These are phyloP conservation scores for Cephalopterus ornatus DNA, from an alignment of 2,113 vertebrate species.

Conservation along the genomic window DNA sequence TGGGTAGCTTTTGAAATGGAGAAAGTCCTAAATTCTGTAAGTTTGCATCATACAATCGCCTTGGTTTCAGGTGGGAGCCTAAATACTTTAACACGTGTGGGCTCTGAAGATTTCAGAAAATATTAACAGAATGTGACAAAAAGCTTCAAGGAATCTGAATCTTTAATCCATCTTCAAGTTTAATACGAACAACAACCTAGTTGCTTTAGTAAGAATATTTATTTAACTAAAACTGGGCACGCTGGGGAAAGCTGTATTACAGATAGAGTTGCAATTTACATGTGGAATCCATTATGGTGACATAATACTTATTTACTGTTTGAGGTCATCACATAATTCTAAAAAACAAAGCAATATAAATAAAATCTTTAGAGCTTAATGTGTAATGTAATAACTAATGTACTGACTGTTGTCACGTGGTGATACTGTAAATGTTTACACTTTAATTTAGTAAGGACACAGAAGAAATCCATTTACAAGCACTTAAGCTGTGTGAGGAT, in stretches of 20 bases:
- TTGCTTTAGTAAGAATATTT: neutral
- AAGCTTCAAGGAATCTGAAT: neutral
- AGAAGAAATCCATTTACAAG: constrained; percentile 25
- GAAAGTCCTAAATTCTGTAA: neutral
- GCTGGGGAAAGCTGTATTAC: neutral
- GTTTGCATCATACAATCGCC: neutral
- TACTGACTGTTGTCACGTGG: neutral
- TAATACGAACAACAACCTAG: neutral
- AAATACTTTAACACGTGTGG: neutral
- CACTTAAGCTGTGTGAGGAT: neutral
- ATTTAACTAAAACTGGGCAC: neutral
- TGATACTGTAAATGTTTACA: neutral
- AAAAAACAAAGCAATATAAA: constrained; percentile 18
- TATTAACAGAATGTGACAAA: neutral
- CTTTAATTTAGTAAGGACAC: constrained; percentile 12
- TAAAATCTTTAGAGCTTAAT: constrained; percentile 23
- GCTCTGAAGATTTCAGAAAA: neutral
- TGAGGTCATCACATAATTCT: neutral
- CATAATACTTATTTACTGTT: constrained; percentile 29
- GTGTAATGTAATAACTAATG: constrained; percentile 5
- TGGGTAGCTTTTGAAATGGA: neutral
- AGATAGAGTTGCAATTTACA: neutral
- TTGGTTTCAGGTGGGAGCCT: neutral
- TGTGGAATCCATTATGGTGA: neutral
- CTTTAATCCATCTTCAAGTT: neutral